A percentile compares a stretch with the other conserved stretches of the same genome.
Conservation (phyloP, 2,113 vertebrate genomes). For the Petaurus breviceps region DNA sequence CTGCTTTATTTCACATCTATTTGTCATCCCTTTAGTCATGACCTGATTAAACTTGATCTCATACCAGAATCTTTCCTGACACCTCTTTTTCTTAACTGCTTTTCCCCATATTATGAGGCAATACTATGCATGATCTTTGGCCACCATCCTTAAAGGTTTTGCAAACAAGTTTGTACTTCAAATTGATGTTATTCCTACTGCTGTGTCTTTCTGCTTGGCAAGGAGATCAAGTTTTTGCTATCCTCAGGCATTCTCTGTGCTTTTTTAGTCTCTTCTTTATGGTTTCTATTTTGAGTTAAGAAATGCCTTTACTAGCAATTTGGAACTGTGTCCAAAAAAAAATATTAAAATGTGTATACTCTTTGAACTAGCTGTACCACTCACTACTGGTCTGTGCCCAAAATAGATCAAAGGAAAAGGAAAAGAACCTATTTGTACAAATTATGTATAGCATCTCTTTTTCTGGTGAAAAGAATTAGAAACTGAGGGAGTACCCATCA, state of each 20-base stretch:
- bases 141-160: not conserved
- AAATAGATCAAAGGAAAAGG: not conserved
- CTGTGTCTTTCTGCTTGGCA: not conserved
- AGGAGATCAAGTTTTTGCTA: not conserved
- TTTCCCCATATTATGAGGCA: not conserved
- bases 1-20: not conserved
- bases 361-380: not conserved
- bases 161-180: not conserved
- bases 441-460: not conserved
- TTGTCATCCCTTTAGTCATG: not conserved
- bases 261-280: not conserved
- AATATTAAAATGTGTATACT: not conserved
- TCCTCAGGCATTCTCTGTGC: not conserved
- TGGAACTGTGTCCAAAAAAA: not conserved
- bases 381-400: not conserved
- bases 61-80: not conserved
- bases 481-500: not conserved
- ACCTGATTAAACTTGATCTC: not conserved
- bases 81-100: not conserved
- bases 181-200: not conserved
- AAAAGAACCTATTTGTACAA: not conserved
- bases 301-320: not conserved
- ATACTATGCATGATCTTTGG: not conserved
- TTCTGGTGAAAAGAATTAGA: not conserved
- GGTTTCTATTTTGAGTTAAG: conserved; percentile 22